Conservation (phyloP, 1,140 invertebrate genomes). For the Micrasema longulum region DNA sequence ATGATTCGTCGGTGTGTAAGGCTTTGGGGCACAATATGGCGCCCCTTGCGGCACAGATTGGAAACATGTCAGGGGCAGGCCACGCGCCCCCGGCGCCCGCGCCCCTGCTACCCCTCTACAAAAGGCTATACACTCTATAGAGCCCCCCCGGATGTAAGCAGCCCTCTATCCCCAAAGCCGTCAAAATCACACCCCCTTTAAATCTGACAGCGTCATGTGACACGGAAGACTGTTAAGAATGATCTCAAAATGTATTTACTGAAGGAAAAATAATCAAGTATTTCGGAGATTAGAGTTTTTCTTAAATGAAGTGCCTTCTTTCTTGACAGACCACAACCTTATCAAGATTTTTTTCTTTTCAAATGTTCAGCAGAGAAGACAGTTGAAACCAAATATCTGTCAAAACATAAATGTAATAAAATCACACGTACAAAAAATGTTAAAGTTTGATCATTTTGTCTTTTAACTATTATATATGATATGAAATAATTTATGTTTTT, state of each 20-base stretch:
- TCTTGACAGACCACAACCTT: no score
- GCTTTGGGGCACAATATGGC: conserved; percentile 35
- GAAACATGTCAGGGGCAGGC: conserved; percentile 46
- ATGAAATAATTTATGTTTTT: no score
- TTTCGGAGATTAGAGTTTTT: neutral
- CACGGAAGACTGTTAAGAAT: conserved; percentile 30
- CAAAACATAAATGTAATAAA: no score
- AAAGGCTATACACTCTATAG: neutral
- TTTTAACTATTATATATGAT: no score
- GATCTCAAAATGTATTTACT: conserved; percentile 21
- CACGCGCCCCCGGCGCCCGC: conserved; percentile 5
- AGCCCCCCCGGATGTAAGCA: conserved; percentile 25
- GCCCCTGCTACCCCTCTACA: neutral
- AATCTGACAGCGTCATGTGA: conserved; percentile 37
- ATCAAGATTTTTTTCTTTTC: no score
- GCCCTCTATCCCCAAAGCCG: conserved; percentile 26
- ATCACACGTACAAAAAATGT: no score
- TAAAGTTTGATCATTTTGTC: no score
- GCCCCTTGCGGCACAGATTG: conserved; percentile 42
- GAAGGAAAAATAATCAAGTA: conserved; percentile 1
- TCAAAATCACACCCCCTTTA: conserved; percentile 39
- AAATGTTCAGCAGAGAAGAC: no score
- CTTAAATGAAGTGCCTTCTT: neutral
- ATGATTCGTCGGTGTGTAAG: conserved; percentile 1
- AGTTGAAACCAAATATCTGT: no score